A percentile compares a stretch with the other conserved stretches of the same genome.
phyloP scores from a whole-genome alignment of 1,140 invertebrate genomes.

The Pemphigus obesinymphae region DNA sequence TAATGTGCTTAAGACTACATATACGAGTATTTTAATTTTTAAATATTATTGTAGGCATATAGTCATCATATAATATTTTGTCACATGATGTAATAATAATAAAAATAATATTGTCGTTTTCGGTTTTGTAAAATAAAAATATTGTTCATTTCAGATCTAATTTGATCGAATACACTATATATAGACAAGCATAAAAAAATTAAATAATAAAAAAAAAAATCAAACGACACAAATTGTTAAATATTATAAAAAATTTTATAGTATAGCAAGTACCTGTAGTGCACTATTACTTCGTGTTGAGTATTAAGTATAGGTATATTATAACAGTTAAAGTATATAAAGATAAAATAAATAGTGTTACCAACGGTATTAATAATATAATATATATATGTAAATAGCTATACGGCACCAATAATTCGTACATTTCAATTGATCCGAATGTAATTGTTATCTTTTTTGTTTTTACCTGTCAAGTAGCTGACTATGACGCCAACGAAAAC shows the following conservation, averaged over 20 bases:
- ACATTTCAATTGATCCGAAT: neutral
- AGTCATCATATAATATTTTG: neutral
- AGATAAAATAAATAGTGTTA: neutral
- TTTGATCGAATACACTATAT: too few relatives aligned
- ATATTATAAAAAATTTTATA: neutral
- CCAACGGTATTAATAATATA: neutral
- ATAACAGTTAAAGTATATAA: too few relatives aligned
- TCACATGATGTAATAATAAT: neutral
- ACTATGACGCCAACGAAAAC: constrained; percentile 61
- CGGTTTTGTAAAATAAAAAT: neutral
- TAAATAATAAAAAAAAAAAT: neutral
- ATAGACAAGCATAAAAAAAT: too few relatives aligned
- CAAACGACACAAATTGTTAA: neutral
- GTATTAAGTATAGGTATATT: too few relatives aligned
- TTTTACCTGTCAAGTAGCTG: constrained; percentile 58
- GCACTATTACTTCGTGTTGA: neutral
- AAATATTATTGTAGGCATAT: too few relatives aligned
- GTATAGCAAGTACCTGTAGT: neutral
- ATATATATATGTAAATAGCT: neutral
- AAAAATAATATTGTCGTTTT: neutral
- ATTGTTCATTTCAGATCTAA: neutral
- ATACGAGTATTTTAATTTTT: too few relatives aligned
- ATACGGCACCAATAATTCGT: neutral
- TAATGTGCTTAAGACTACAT: too few relatives aligned
- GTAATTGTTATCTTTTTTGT: constrained; percentile 24